Evolutionary conservation across 2,888 invertebrate genomes (phyloP), one percentile per base, ranked within the genome.

Genomic region (Microctonus aethiopoides): DNA sequence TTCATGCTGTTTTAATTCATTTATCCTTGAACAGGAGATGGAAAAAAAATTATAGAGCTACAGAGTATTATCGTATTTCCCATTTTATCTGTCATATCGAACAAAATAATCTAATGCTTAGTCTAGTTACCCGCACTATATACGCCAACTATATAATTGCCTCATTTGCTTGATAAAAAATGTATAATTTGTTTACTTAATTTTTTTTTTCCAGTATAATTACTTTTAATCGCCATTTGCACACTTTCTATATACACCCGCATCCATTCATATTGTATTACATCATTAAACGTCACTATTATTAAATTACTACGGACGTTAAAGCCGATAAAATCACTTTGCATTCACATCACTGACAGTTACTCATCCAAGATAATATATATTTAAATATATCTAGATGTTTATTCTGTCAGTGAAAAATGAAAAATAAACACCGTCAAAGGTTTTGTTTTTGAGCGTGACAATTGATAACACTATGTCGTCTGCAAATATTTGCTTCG

Each of bases 291-390:
- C 36, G 41, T 26, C 20, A 60, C n/a, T n/a, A 32, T 54, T 34
- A 34, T 34, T 52, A 79, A 78, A 76, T 79, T 76, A 75, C 79
- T 83, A 80, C 78, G 80, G 80, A 82, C 82, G 80, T 81, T 81
- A 81, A 83, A 84, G 81, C 80, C 80, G 80, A 80, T 82, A 80
- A 82, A 81, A 82, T 82, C 81, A 83, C 81, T 81, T 39, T 32
- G 64, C 69, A 57, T 60, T 71, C 71, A 75, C 68, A 56, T 72
- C 67, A 71, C 51, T 64, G 36, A 51, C 61, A 63, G 4, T 64
- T 52, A 46, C 9, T 16, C n/a, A 46, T 20, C n/a, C 4, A 2
- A 16, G 7, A 46, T 46, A 16, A 1, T 7, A n/a, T 16, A n/a
- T 20, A n/a, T 46, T 9, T 16, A 39, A 13, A 16, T 46, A 29